These are phyloP conservation scores for Drosophila hamatofila DNA, from an alignment of 2,888 invertebrate genomes.

Conservation along the genomic window DNA sequence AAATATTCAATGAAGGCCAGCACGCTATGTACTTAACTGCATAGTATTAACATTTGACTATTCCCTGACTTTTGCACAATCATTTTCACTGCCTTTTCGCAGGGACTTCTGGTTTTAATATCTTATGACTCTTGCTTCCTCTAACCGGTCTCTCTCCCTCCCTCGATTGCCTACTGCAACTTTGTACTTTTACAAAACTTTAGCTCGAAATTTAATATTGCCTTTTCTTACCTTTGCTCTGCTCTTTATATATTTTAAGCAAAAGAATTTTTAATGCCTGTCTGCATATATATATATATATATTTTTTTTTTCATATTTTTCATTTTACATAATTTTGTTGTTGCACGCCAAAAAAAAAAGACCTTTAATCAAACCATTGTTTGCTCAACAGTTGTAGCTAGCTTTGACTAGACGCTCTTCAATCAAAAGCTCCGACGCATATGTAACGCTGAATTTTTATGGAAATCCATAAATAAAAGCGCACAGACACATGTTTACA, in stretches of 20 bases:
- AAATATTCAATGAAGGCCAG: neutral
- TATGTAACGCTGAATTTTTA: conserved; percentile 73
- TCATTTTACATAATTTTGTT: conserved; percentile 17
- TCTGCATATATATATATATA: too few species aligned
- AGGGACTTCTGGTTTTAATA: conserved; percentile 7
- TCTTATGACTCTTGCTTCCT: conserved; percentile 1
- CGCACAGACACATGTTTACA: conserved; percentile 76
- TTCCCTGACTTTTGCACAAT: neutral
- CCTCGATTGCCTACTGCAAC: neutral
- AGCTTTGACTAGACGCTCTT: conserved; percentile 56
- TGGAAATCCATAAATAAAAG: conserved; percentile 79
- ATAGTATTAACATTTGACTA: neutral
- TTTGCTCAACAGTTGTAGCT: conserved; percentile 30
- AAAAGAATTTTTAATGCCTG: conserved; percentile 14
- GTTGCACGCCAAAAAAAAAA: neutral
- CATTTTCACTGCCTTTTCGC: neutral
- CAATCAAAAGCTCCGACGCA: conserved; percentile 74
- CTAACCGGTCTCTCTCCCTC: too few species aligned
- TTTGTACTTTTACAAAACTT: conserved; percentile 18
- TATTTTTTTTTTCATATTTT: conserved; percentile 11
- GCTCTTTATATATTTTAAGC: neutral
- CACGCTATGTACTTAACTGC: neutral
- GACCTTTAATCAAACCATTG: conserved; percentile 54
- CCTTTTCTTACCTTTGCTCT: conserved; percentile 1
- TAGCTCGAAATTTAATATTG: conserved; percentile 15